Base-by-base conservation (phyloP, 2,797 vertebrate species). In the Epinephelus coioides region DNA sequence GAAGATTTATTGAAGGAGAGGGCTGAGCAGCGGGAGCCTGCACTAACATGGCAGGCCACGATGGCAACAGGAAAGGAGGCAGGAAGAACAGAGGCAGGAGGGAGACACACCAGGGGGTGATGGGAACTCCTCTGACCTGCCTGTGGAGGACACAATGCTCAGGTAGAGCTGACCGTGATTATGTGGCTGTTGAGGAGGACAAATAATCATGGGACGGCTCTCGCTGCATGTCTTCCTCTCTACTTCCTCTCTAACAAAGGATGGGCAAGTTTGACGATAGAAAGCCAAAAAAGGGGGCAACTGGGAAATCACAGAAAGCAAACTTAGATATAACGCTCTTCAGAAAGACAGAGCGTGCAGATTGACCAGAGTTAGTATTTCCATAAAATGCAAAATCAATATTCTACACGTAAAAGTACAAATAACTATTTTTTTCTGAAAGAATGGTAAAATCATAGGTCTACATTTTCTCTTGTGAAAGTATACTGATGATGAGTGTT, bases 1-100 rank as follows among this genome's bases (percentile, higher is more conserved):
- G 92, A 94, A 94, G 94, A 94, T 93, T 93, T 94, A 95, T 93
- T 92, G 91, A 92, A 92, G 92, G 88, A 88, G 90, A 86, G 90
- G 87, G 88, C 90, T 81, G 86, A 93, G 90, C 92, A 93, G 93
- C 91, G 49, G 94, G 92, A 89, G 89, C 78, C 92, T 80, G 78
- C 85, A 86, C 91, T 91, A 93, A 94, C 94, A 93, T 91, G 89
- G 93, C 92, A 91, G 89, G 88, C 90, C 88, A 79, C 73, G 81
- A 88, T 90, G 86, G 90, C 91, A 91, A 92, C 94, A 94, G 93
- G 94, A 94, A 91, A 90, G 88, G 87, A 92, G 87, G 87, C 88
- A 91, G 90, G 91, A 90, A 92, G 92, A 92, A 88, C 82, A 89
- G 88, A 88, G 85, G 87, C 78, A 83, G 87, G 83, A 86, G 89